Evolutionary conservation across 2,888 invertebrate genomes (phyloP).

Genomic region (Caenorhabditis sp.): DNA sequence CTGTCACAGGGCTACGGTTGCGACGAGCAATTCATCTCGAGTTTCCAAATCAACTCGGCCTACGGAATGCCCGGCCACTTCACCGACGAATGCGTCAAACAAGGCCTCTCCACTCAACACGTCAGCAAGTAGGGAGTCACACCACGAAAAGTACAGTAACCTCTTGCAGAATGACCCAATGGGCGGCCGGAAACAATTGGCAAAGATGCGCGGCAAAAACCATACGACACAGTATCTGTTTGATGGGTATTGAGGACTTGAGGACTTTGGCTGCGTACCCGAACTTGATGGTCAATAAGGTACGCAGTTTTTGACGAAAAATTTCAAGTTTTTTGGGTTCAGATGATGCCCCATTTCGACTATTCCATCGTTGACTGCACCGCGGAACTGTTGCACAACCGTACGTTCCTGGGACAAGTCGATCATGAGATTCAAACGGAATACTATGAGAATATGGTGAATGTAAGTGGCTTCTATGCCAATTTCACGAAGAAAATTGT

Average conservation of each 20-base stretch:
- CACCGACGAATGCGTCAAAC: slow-evolving; percentile 35
- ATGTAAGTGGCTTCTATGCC: slow-evolving; percentile 23
- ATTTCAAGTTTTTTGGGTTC: not conserved
- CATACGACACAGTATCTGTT: slow-evolving; percentile 42
- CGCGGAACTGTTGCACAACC: slow-evolving; percentile 59
- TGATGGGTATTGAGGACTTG: slow-evolving; percentile 60
- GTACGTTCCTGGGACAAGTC: slow-evolving; percentile 46
- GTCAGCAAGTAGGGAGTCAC: slow-evolving; percentile 26
- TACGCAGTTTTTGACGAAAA: not conserved
- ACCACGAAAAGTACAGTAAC: not conserved
- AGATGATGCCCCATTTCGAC: slow-evolving; percentile 64
- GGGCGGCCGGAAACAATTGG: slow-evolving; percentile 7
- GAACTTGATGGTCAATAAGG: slow-evolving; percentile 53
- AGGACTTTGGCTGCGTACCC: slow-evolving; percentile 34
- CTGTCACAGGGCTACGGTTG: slow-evolving; percentile 47
- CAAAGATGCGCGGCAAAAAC: slow-evolving; percentile 29
- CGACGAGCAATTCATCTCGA: slow-evolving; percentile 52
- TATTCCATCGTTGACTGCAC: slow-evolving; percentile 59
- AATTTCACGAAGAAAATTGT: not conserved
- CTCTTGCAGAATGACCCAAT: slow-evolving; percentile 43
- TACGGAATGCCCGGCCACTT: slow-evolving; percentile 62
- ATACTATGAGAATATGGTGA: slow-evolving; percentile 53
- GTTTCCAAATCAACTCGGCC: slow-evolving; percentile 37
- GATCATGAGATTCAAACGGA: slow-evolving; percentile 35
- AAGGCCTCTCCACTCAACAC: slow-evolving; percentile 12